Evolutionary conservation across 2,797 vertebrate genomes (phyloP).

Genomic region (Cephalopachus bancanus): DNA sequence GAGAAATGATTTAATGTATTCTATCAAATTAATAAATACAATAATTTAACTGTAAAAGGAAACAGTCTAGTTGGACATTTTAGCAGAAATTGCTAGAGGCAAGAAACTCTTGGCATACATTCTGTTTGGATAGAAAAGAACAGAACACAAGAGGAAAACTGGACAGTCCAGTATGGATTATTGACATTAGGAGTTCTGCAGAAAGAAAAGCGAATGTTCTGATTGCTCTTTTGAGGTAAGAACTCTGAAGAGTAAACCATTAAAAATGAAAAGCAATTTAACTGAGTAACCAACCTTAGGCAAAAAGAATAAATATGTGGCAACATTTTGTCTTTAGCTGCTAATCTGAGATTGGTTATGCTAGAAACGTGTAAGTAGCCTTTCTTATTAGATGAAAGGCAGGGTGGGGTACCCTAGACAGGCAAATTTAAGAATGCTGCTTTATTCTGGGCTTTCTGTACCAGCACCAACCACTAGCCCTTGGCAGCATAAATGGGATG

Average conservation of each 20-base stretch:
- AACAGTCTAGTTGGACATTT: conserved; percentile 52
- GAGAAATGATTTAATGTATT: conserved; percentile 65
- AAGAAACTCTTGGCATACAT: conserved; percentile 55
- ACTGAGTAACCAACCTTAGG: conserved; percentile 9
- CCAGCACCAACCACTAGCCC: not conserved
- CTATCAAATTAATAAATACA: conserved; percentile 79
- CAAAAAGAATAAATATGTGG: conserved; percentile 68
- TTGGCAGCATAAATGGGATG: not conserved
- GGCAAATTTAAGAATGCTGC: conserved; percentile 6
- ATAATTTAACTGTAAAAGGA: conserved; percentile 76
- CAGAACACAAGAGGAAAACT: conserved; percentile 45
- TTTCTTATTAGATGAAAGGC: conserved; percentile 20
- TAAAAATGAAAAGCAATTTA: conserved; percentile 51
- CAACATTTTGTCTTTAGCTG: conserved; percentile 67
- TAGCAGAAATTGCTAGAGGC: conserved; percentile 56
- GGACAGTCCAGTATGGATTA: not conserved
- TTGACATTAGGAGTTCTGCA: conserved; percentile 37
- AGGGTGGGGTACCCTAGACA: not conserved
- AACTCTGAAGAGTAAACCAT: conserved; percentile 52
- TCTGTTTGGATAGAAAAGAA: conserved; percentile 51
- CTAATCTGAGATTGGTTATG: conserved; percentile 34
- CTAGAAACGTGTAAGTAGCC: conserved; percentile 33
- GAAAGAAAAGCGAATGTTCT: conserved; percentile 57
- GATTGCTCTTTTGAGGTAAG: conserved; percentile 48
- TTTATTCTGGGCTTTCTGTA: not conserved